Base-by-base conservation (phyloP, 1,140 invertebrate species). In the Popillia japonica region DNA sequence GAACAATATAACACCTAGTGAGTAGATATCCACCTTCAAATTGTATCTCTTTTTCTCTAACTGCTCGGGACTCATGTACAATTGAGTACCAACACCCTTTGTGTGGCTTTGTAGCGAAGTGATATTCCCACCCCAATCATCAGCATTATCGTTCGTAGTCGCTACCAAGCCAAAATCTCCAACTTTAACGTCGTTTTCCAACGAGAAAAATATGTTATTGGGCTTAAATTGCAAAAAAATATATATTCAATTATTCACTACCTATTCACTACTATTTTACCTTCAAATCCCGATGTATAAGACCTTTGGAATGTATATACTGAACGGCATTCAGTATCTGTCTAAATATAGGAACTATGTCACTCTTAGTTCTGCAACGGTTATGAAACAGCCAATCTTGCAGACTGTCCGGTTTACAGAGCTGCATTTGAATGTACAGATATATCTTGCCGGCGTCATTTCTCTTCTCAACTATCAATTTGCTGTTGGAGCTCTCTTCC, bases 31-130 rank as follows among this genome's bases (percentile, higher is more conserved):
- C 41, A 99, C 96, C 89, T 99, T 99, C 83, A 96, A 95, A 84
- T 94, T 94, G 86, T 99, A 99, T 2, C 90, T 88, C 78, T 92
- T 89, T 0, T 94, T 93, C 10, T 89, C 87, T 11, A 94, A 88
- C 88, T 99, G 98, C 87, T 99, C 98, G 23, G 97, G 98, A 78
- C 97, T 98, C 97, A 99, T 99, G 86, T 99, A 99, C 0, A 99
- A 88, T 48, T 95, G 92, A 0, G 98, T 99, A 89, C 89, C 91
- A 79, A 91, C 91, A 83, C 88, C 87, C 83, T 90, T 87, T 0
- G 91, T 92, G 78, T 91, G 90, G n/a, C 80, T 78, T 78, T 48
- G 74, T 78, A 77, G 83, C 79, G 61, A 80, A 77, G 11, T 82
- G 79, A 64, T 79, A 77, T 22, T 41, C 7, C 8, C 14, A 48